Evolutionary conservation across 2,888 invertebrate species (phyloP).

Genomic region (Embidobia sp.): DNA sequence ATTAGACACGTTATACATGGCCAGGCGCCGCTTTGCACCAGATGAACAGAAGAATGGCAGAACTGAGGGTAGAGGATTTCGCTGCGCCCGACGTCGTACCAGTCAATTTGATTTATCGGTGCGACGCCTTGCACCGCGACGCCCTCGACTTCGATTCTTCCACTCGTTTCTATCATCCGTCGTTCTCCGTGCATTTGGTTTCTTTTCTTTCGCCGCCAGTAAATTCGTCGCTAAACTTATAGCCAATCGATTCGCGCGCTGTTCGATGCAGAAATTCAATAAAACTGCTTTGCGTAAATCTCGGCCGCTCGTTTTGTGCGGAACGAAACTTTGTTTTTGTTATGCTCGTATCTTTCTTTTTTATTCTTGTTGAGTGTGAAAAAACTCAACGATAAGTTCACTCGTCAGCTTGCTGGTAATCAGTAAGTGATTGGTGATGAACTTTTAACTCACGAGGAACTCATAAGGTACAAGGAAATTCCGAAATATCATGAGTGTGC

Average conservation of each 20-base stretch:
- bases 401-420: too few species aligned
- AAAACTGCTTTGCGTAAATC: constrained; percentile 49
- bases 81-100: constrained; percentile 75
- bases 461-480: too few species aligned
- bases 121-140: constrained; percentile 70
- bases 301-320: constrained; percentile 10
- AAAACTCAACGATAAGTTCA: too few species aligned
- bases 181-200: constrained; percentile 67
- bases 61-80: constrained; percentile 68
- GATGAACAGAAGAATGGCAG: constrained; percentile 61
- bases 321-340: constrained; percentile 40
- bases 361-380: too few species aligned
- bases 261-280: constrained; percentile 42
- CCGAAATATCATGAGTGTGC: too few species aligned
- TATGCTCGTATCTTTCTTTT: too few species aligned
- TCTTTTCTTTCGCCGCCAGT: constrained; percentile 58
- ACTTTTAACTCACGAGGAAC: too few species aligned
- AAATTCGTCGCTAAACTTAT: constrained; percentile 54
- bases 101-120: constrained; percentile 79
- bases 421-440: too few species aligned
- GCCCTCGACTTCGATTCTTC: constrained; percentile 70
- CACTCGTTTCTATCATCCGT: constrained; percentile 51
- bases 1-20: constrained; percentile 78
- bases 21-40: constrained; percentile 72
- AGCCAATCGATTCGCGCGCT: constrained; percentile 46